Percentiles rank a stretch among this genome's conserved stretches.
phyloP scores from a whole-genome alignment of 2,797 vertebrate genomes.

The Centropyge bicolor region DNA sequence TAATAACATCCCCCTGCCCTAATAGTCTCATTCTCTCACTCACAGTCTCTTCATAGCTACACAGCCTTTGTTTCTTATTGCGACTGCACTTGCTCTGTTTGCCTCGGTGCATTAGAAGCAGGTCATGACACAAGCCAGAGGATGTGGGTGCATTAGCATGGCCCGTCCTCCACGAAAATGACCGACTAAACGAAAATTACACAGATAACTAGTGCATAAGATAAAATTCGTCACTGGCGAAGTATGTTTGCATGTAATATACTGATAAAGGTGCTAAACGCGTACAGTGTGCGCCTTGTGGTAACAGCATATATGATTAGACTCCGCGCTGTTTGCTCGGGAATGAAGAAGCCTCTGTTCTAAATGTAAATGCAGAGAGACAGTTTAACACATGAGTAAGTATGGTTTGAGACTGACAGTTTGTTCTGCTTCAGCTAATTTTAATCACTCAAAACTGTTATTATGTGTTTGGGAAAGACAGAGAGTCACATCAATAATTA shows the following conservation, averaged over 20 bases:
- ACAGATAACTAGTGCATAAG: constrained; percentile 5
- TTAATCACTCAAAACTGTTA: neutral
- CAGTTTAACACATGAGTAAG: neutral
- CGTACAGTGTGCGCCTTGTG: neutral
- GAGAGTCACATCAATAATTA: neutral
- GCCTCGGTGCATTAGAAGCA: constrained; percentile 20
- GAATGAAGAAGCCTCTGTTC: neutral
- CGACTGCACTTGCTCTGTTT: constrained; percentile 20
- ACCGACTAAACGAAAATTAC: constrained; percentile 35
- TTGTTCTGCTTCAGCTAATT: neutral
- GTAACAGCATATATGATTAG: constrained; percentile 12
- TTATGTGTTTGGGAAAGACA: neutral
- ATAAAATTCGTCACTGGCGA: constrained; percentile 11
- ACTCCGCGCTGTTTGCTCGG: neutral
- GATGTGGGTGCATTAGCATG: neutral
- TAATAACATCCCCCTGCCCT: constrained; percentile 48
- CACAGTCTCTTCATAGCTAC: constrained; percentile 6
- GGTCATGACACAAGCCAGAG: constrained; percentile 4
- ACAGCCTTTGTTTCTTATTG: constrained; percentile 8
- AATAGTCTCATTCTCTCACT: constrained; percentile 15
- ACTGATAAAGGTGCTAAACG: constrained; percentile 14
- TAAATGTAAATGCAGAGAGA: constrained; percentile 2
- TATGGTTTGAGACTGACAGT: neutral
- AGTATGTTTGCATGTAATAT: constrained; percentile 37
- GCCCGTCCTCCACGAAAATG: constrained; percentile 8